Evolutionary conservation across 2,888 invertebrate species (phyloP).

Genomic region (Acronicta aceris): DNA sequence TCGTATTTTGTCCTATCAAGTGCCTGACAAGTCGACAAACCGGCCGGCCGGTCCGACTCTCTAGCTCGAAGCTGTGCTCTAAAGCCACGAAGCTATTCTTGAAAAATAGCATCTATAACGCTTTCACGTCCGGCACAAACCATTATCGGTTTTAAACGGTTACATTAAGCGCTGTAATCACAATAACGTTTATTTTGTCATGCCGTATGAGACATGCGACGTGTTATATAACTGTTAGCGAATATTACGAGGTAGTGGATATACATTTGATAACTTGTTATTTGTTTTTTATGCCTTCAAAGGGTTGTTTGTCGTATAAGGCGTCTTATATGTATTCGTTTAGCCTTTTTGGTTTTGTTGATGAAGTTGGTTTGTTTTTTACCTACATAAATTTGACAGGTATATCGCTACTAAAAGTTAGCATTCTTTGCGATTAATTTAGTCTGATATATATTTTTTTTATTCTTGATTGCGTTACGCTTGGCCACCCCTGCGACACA

Average conservation of each 20-base stretch:
- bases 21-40: slow-evolving; percentile 38
- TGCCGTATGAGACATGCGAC: slow-evolving; percentile 53
- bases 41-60: slow-evolving; percentile 30
- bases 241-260: slow-evolving; percentile 40
- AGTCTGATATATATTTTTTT: too few relatives aligned
- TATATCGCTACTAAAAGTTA: too few relatives aligned
- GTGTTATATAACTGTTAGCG: slow-evolving; percentile 44
- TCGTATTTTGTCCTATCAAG: slow-evolving; percentile 36
- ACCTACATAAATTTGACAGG: too few relatives aligned
- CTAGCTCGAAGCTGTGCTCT: slow-evolving; percentile 24
- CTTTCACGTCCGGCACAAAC: slow-evolving; percentile 46
- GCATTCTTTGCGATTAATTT: too few relatives aligned
- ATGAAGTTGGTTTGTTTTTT: background rate
- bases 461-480: too few relatives aligned
- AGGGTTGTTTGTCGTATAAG: slow-evolving; percentile 43
- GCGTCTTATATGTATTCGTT: slow-evolving; percentile 40
- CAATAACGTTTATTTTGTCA: slow-evolving; percentile 36
- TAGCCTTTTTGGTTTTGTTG: slow-evolving; percentile 15
- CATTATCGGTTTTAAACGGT: slow-evolving; percentile 46
- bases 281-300: slow-evolving; percentile 50
- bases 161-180: slow-evolving; percentile 35
- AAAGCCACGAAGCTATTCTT: slow-evolving; percentile 26
- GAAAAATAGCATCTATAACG: slow-evolving; percentile 21
- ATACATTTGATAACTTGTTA: slow-evolving; percentile 53
- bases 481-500: too few relatives aligned